Evolutionary conservation across 2,797 vertebrate genomes (phyloP).

Genomic region (Notoglanidium macrostoma): DNA sequence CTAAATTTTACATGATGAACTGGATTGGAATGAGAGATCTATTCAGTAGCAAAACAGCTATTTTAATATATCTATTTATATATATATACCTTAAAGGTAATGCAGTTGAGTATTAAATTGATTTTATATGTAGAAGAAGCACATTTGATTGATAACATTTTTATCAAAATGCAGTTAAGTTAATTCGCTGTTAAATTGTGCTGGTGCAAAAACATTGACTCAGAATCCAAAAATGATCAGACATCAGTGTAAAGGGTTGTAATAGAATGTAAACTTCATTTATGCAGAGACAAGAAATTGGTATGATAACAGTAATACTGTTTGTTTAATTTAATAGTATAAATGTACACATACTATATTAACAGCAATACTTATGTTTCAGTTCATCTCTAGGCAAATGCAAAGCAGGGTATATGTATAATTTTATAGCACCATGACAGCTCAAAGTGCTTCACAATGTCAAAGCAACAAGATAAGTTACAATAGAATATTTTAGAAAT

Average conservation of each 20-base stretch:
- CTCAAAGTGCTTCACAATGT: background rate
- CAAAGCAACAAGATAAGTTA: background rate
- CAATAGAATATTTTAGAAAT: background rate
- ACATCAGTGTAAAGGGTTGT: background rate
- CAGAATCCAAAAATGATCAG: background rate
- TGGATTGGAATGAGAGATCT: background rate
- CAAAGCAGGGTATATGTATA: background rate
- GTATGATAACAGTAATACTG: background rate
- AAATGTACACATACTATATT: background rate
- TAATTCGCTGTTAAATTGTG: background rate
- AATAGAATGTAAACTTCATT: background rate
- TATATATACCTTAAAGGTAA: background rate
- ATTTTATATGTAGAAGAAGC: background rate
- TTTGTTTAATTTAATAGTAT: background rate
- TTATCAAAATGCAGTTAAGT: background rate
- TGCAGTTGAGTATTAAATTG: background rate
- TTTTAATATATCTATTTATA: background rate
- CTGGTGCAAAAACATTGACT: background rate
- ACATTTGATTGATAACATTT: slow-evolving; percentile 3
- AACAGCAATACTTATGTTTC: background rate
- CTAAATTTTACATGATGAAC: slow-evolving; percentile 21
- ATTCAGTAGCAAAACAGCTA: background rate
- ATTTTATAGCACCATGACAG: background rate
- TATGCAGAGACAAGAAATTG: background rate
- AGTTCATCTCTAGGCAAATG: background rate